These are phyloP conservation scores for Cromileptes altivelis DNA, from an alignment of 2,113 vertebrate species.

Conservation along the genomic window DNA sequence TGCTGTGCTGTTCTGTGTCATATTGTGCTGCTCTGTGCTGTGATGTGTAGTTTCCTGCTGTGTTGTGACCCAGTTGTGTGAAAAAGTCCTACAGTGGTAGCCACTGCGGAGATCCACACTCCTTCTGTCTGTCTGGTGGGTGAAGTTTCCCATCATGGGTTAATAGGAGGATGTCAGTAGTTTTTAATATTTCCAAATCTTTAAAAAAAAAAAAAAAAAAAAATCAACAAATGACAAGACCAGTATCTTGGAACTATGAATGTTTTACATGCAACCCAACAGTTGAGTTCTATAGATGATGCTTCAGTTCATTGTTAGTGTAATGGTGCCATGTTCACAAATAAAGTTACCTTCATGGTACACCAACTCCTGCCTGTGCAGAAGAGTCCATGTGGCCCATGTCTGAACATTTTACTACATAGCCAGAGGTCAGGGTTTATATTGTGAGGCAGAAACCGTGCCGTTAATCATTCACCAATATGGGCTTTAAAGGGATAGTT, in stretches of 20 bases:
- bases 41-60: constrained; percentile 10
- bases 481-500: background rate
- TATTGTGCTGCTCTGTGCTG: constrained; percentile 2
- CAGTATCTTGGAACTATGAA: background rate
- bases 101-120: constrained; percentile 22
- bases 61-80: background rate
- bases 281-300: background rate
- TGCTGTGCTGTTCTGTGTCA: constrained; percentile 38
- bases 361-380: background rate
- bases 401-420: background rate
- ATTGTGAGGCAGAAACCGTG: background rate
- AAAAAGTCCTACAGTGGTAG: background rate
- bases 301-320: background rate
- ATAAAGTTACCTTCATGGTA: background rate
- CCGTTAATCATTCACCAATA: background rate
- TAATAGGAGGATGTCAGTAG: background rate
- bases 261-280: background rate
- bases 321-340: no score
- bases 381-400: background rate
- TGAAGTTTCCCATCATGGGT: constrained; percentile 18
- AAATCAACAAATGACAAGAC: background rate
- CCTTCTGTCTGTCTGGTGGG: constrained; percentile 46
- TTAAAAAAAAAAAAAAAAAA: background rate
- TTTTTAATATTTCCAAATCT: background rate
- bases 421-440: background rate